phyloP scores from a whole-genome alignment of 64 coral and sea anemone genomes.

The Stichodactyla helianthus region DNA sequence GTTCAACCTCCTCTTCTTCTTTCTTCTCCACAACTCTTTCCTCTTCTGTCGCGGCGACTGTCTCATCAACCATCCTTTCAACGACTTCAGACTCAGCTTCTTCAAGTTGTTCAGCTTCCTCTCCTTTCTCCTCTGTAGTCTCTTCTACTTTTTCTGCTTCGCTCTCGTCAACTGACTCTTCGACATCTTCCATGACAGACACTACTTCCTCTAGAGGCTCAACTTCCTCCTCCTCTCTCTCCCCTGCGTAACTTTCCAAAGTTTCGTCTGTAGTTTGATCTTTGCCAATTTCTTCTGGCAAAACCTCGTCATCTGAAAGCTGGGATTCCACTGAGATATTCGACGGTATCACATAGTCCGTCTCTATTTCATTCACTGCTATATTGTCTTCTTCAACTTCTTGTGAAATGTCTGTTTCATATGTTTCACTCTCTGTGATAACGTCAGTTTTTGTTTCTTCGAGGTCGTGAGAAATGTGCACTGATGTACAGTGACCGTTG shows the following conservation, averaged over 20 bases:
- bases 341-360: background rate
- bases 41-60: background rate
- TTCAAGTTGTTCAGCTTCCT: background rate
- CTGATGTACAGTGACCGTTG: background rate
- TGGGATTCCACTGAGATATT: background rate
- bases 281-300: background rate
- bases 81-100: background rate
- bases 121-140: background rate
- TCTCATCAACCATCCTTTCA: background rate
- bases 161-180: background rate
- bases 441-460: background rate
- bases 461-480: background rate
- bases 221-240: conserved; percentile 1
- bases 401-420: background rate
- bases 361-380: background rate
- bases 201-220: background rate
- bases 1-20: background rate
- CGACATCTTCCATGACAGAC: background rate
- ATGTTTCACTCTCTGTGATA: background rate
- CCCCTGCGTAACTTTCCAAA: background rate
- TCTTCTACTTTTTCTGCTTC: conserved; percentile 24
- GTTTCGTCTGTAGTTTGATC: background rate
- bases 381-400: background rate
- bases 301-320: background rate
- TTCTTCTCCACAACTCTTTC: background rate